These are phyloP conservation scores for Malthinus seriepunctatus DNA, from an alignment of 2,888 invertebrate genomes.

Conservation along the genomic window DNA sequence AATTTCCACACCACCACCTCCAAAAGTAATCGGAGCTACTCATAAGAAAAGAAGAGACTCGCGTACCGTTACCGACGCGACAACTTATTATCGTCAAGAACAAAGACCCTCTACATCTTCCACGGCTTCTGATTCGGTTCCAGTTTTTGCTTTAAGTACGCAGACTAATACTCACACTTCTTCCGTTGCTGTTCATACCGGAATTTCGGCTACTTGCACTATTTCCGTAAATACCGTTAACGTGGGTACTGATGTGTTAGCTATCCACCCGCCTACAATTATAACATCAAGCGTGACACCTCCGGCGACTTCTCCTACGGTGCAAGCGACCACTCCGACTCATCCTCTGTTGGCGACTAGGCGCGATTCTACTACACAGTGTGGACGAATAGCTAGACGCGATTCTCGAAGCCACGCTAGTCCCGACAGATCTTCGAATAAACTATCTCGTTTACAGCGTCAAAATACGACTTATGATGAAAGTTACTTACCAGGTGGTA, in stretches of 20 bases:
- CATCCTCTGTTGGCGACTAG: constrained; percentile 61
- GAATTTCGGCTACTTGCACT: constrained; percentile 56
- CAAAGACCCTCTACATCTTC: constrained; percentile 73
- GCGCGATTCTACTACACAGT: constrained; percentile 85
- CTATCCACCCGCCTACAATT: constrained; percentile 74
- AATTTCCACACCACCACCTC: constrained; percentile 60
- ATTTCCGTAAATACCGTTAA: constrained; percentile 7
- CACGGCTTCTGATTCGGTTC: constrained; percentile 73
- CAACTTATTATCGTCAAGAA: constrained; percentile 62
- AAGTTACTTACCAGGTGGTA: constrained; percentile 68
- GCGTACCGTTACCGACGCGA: constrained; percentile 58
- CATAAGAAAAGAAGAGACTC: constrained; percentile 66
- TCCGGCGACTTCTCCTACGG: constrained; percentile 78
- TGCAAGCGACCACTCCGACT: constrained; percentile 56
- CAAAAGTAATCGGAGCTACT: constrained; percentile 64
- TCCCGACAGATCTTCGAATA: constrained; percentile 62
- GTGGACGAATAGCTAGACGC: constrained; percentile 66
- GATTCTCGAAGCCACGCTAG: constrained; percentile 70
- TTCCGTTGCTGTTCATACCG: constrained; percentile 25
- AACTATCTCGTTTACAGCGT: constrained; percentile 65
- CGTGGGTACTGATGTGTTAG: constrained; percentile 54
- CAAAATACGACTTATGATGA: constrained; percentile 92
- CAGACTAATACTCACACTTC: constrained; percentile 10
- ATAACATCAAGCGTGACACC: constrained; percentile 83
- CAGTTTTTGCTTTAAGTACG: constrained; percentile 42